Base-by-base conservation (phyloP, 2,113 vertebrate species). In the Osmerus mordax region DNA sequence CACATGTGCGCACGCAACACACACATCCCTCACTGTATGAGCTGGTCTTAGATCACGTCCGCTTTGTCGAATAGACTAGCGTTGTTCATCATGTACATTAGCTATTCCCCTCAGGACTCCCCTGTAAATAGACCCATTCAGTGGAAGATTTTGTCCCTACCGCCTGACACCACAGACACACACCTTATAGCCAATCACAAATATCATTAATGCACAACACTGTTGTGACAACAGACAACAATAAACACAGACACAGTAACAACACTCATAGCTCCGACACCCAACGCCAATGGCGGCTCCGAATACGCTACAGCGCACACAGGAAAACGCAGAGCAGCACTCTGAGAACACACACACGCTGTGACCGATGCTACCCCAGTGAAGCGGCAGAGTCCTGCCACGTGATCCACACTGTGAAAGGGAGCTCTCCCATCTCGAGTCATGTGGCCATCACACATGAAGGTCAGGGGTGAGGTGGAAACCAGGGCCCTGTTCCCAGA, bases 401-500 rank as follows among this genome's bases (percentile, higher is more conserved):
- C 16, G 70, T 72, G 77, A 82, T 62, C 25, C 65, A 72, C 78
- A 7, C 80, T 63, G 70, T 84, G 80, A 87, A 87, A 86, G 78
- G 82, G 82, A 71, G 71, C 84, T 71, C 71, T 70, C 52, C 6
- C 41, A 61, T 72, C 70, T 70, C 79, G 78, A 81, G 78, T 84
- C 86, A 82, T 71, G 52, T 56, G 15, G 68, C 13, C 64, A n/a
- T n/a, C n/a, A n/a, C 84, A 86, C 81, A 79, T 80, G 82, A 87
- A 58, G 67, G 36, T 51, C 55, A 63, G 69, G 77, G 75, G 70
- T 67, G 65, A 8, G 70, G 81, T 73, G 69, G 67, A 81, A 71
- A 75, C 78, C 83, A 2, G 41, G 41, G 41, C 9, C 9, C 41
- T 47, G 41, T 47, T 47, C 41, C 41, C 41, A 47, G 41, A 47